Evolutionary conservation across 2,888 invertebrate species (phyloP), one percentile per base, ranked within the genome.

Genomic region (Schizotus pectinicornis): DNA sequence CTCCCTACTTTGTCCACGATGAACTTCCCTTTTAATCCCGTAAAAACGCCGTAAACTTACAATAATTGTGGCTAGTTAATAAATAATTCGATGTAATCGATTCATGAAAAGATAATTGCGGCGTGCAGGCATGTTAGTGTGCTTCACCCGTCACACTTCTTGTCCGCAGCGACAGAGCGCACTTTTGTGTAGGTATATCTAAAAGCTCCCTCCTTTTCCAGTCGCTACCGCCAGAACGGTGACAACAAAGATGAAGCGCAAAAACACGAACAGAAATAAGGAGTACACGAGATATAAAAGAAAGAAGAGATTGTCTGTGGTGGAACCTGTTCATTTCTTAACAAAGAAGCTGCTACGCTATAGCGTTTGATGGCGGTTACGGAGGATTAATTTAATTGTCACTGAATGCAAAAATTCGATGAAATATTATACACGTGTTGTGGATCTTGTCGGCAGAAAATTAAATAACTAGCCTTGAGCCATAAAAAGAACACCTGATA

Each of bases 101-200:
- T 74, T 73, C 68, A 64, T 72, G 73, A 74, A 74, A 74, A 70
- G 72, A 72, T 73, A 74, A 74, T 73, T 72, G 72, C 69, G 63
- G 69, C 70, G 70, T 69, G 69, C 67, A 67, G 63, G 67, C 62
- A 65, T 68, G 65, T 22, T 63, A 56, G 61, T 56, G 52, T 54
- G 61, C 61, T 47, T 54, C 50, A 59, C 57, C 58, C 56, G 61
- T 62, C 63, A 65, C 67, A 65, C 68, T 67, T 66, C 68, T 67
- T 66, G 66, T 66, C 64, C 59, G 62, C 63, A 53, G 38, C 51
- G n/a, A n/a, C n/a, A 53, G 46, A 45, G 42, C 52, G 36, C 59
- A 53, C 49, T 63, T 61, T 59, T 60, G 58, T 56, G 48, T 43
- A 41, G 13, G 45, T 46, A 30, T 62, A n/a, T 22, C 22, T 22